Percentiles rank a stretch among this genome's conserved stretches.
Conservation (phyloP, 2,888 invertebrate species). For the Chloroclystis v-ata region DNA sequence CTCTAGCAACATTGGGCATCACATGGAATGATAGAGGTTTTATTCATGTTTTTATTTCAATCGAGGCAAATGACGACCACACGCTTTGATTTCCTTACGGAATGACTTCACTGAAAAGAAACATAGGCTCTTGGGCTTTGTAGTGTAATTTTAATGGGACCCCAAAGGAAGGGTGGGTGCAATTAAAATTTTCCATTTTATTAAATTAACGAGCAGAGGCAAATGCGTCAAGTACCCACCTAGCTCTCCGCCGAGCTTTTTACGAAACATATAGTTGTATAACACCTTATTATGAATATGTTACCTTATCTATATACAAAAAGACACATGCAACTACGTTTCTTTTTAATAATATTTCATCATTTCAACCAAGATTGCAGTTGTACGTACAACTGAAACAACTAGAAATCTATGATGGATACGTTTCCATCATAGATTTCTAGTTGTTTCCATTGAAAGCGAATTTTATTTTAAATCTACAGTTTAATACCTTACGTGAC, state of each 20-base stretch:
- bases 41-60: conserved; percentile 30
- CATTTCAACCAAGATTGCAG: too few species aligned
- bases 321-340: background rate
- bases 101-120: conserved; percentile 37
- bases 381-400: too few species aligned
- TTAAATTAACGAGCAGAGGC: conserved; percentile 51
- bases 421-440: too few species aligned
- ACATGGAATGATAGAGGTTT: too few species aligned
- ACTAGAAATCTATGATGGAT: too few species aligned
- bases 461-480: background rate
- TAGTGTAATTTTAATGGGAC: conserved; percentile 50
- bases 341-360: too few species aligned
- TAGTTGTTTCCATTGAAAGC: background rate
- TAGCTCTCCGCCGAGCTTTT: conserved; percentile 36
- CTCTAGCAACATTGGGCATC: too few species aligned
- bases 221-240: conserved; percentile 32
- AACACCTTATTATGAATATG: background rate
- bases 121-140: conserved; percentile 37
- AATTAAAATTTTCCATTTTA: conserved; percentile 60
- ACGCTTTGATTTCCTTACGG: conserved; percentile 35
- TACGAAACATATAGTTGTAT: conserved; percentile 9
- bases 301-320: background rate
- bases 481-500: background rate
- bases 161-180: conserved; percentile 41
- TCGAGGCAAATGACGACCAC: conserved; percentile 22